Conservation (phyloP, 1,140 invertebrate genomes). For the Brachystomella parvula region DNA sequence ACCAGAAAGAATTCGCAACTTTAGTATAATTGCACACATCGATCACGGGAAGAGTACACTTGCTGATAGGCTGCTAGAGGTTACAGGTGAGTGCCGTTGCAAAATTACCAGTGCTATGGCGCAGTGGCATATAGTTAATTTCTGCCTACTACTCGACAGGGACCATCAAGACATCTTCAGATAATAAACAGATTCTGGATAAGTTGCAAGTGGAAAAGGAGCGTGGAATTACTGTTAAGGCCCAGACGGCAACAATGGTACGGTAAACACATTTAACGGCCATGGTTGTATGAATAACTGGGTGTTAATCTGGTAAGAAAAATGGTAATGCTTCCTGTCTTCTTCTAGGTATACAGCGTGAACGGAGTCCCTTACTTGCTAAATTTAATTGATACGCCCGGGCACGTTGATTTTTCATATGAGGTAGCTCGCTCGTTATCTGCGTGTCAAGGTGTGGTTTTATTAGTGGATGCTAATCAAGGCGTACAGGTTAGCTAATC, state of each 20-base stretch:
- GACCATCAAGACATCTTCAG: conserved; percentile 61
- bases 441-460: conserved; percentile 88
- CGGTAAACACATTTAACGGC: conserved; percentile 56
- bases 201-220: conserved; percentile 83
- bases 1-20: conserved; percentile 74
- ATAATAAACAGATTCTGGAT: conserved; percentile 74
- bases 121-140: neutral
- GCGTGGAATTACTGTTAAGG: conserved; percentile 96
- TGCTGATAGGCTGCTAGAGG: conserved; percentile 82
- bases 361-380: conserved; percentile 50
- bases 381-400: conserved; percentile 96
- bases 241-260: conserved; percentile 85
- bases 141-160: conserved; percentile 43
- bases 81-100: conserved; percentile 58
- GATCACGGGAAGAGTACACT: conserved; percentile 97
- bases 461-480: conserved; percentile 94
- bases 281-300: too few relatives aligned
- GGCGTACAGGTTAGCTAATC: conserved; percentile 50
- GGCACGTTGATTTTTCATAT: conserved; percentile 96
- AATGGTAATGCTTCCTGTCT: neutral
- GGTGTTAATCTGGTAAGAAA: neutral
- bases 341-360: neutral
- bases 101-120: neutral
- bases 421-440: conserved; percentile 83
- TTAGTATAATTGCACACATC: conserved; percentile 94